Percentiles rank a stretch among this genome's conserved stretches.
phyloP scores from a whole-genome alignment of 2,797 vertebrate species.

The Phrynocephalus forsythii region DNA sequence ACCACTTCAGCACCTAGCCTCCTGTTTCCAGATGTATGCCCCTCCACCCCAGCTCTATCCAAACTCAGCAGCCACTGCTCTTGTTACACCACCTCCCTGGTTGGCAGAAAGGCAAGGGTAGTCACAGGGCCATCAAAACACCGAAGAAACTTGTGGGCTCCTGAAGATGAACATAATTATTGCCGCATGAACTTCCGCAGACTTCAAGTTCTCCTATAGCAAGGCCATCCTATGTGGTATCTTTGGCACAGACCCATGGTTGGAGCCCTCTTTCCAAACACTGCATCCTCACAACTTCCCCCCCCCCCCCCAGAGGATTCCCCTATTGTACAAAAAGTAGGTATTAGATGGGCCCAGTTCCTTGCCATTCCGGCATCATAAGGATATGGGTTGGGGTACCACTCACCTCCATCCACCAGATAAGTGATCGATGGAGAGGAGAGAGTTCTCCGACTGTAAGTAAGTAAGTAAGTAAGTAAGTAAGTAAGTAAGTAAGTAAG shows the following conservation, averaged over 20 bases:
- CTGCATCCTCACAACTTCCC: neutral
- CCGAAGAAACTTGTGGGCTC: too few species aligned
- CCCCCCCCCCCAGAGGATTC: neutral
- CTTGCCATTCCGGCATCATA: neutral
- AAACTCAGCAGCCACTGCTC: neutral
- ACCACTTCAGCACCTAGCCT: neutral
- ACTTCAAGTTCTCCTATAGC: neutral
- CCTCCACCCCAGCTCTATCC: neutral
- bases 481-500: too few species aligned
- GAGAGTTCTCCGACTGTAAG: too few species aligned
- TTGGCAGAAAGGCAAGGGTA: neutral
- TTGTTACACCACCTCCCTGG: neutral
- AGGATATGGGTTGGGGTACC: too few species aligned
- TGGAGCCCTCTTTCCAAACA: neutral
- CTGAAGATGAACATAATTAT: neutral
- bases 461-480: too few species aligned
- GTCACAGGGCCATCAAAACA: too few species aligned
- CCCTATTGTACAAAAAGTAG: neutral
- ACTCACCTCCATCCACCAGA: too few species aligned
- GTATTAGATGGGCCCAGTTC: neutral
- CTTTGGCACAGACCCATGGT: too few species aligned
- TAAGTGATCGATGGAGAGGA: too few species aligned
- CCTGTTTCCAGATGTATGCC: too few species aligned
- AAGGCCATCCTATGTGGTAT: too few species aligned
- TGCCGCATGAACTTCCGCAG: neutral